Evolutionary conservation across 2,888 invertebrate genomes (phyloP).

Genomic region (Asteroscopus sphinx): DNA sequence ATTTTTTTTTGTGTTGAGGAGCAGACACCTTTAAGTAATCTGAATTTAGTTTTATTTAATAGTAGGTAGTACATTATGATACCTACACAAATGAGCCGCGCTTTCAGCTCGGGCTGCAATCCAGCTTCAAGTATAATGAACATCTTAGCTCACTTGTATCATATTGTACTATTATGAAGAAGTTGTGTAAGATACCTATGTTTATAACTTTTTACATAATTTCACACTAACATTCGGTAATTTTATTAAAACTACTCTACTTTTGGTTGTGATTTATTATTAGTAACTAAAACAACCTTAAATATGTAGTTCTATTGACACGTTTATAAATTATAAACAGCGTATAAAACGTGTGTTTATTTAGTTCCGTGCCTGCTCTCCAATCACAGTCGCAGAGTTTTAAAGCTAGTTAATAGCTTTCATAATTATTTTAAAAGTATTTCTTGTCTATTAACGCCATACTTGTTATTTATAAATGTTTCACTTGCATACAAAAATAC

Average conservation of each 20-base stretch:
- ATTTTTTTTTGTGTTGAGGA: constrained; percentile 21
- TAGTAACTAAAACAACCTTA: no score
- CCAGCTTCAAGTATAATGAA: no score
- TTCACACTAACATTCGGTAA: no score
- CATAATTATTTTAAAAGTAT: constrained; percentile 14
- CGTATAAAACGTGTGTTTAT: no score
- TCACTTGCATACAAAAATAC: not conserved
- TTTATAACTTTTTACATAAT: no score
- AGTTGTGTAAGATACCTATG: not conserved
- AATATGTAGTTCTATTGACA: not conserved
- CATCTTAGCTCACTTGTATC: no score
- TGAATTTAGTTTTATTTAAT: not conserved
- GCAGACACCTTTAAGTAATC: not conserved
- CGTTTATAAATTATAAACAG: no score
- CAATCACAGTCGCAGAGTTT: constrained; percentile 11
- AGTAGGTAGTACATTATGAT: no score
- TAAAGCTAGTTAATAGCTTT: constrained; percentile 23
- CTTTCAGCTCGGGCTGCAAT: no score
- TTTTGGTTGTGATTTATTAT: not conserved
- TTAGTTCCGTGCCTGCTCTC: constrained; percentile 12
- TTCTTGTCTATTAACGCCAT: constrained; percentile 16
- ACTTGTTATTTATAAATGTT: constrained; percentile 3
- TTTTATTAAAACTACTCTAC: no score
- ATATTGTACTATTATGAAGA: not conserved
- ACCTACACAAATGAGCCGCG: no score